Evolutionary conservation across 1,140 invertebrate genomes (phyloP).

Genomic region (Phymastichus coffea): DNA sequence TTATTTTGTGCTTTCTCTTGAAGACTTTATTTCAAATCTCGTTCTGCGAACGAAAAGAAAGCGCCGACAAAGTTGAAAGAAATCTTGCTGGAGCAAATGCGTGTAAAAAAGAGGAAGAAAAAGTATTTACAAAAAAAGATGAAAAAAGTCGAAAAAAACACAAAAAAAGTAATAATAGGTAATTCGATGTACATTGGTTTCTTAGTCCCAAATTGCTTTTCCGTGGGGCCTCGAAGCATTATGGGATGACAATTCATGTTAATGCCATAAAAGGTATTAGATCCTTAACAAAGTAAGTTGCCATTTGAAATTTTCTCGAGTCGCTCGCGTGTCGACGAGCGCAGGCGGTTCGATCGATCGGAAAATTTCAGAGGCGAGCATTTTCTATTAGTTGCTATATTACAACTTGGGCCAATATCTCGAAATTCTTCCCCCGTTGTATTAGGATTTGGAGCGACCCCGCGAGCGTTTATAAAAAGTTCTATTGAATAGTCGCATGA

Average conservation of each 20-base stretch:
- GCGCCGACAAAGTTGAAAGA: background rate
- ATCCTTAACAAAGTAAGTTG: slow-evolving; percentile 23
- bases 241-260: slow-evolving; percentile 45
- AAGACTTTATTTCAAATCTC: slow-evolving; percentile 9
- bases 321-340: slow-evolving; percentile 2
- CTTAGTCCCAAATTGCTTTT: slow-evolving; percentile 43
- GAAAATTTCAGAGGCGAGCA: slow-evolving; percentile 35
- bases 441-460: slow-evolving; percentile 17
- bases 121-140: slow-evolving; percentile 15
- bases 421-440: slow-evolving; percentile 21
- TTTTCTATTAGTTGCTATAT: slow-evolving; percentile 14
- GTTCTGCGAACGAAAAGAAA: slow-evolving; percentile 14
- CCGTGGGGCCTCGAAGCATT: slow-evolving; percentile 41
- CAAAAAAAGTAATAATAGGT: slow-evolving; percentile 30
- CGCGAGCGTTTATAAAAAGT: slow-evolving; percentile 18
- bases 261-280: slow-evolving; percentile 35
- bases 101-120: slow-evolving; percentile 23
- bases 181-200: slow-evolving; percentile 40
- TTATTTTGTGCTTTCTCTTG: slow-evolving; percentile 19
- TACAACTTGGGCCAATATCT: slow-evolving; percentile 6
- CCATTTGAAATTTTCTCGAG: slow-evolving; percentile 34
- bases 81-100: slow-evolving; percentile 13
- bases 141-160: slow-evolving; percentile 15
- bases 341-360: slow-evolving; percentile 27
- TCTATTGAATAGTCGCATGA: slow-evolving; percentile 22